Percentiles rank a stretch among this genome's conserved stretches.
These are phyloP conservation scores for Pungitius pungitius DNA, from an alignment of 2,113 vertebrate genomes.

Conservation along the genomic window DNA sequence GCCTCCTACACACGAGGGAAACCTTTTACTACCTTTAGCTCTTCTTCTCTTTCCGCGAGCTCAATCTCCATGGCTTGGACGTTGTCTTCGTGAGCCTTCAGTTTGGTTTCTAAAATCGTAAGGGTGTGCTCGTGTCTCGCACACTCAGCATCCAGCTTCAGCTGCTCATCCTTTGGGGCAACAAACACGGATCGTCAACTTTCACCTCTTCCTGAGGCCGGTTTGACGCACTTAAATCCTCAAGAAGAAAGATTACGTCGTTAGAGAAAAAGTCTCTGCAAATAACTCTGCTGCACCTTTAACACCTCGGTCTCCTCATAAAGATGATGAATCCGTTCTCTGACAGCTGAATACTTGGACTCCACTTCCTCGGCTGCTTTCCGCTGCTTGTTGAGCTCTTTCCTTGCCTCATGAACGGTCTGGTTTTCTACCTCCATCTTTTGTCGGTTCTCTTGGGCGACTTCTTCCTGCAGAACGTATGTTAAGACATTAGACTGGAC, in stretches of 20 bases:
- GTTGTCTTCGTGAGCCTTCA: slow-evolving; percentile 33
- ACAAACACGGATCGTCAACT: neutral
- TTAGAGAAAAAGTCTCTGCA: neutral
- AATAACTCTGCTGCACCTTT: slow-evolving; percentile 30
- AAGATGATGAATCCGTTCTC: slow-evolving; percentile 45
- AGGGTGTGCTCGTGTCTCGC: slow-evolving; percentile 33
- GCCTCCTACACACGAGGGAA: neutral
- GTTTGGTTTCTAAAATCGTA: slow-evolving; percentile 40
- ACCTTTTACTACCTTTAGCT: slow-evolving; percentile 41
- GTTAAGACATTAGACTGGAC: neutral
- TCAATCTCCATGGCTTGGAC: slow-evolving; percentile 44
- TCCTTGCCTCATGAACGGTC: slow-evolving; percentile 34
- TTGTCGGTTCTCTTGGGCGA: slow-evolving; percentile 45
- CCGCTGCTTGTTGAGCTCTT: slow-evolving; percentile 24
- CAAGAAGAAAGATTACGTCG: neutral
- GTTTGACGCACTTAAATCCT: neutral
- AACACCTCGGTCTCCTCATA: slow-evolving; percentile 48
- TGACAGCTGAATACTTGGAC: slow-evolving; percentile 30
- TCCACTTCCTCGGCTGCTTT: slow-evolving; percentile 24
- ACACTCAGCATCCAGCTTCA: slow-evolving; percentile 48
- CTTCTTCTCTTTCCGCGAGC: slow-evolving; percentile 39
- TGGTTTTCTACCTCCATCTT: slow-evolving; percentile 41
- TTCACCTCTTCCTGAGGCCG: neutral
- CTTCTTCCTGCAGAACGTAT: slow-evolving; percentile 47
- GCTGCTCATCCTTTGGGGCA: slow-evolving; percentile 51